Evolutionary conservation across 1,140 invertebrate genomes (phyloP).

Genomic region (Aculops lycopersici): DNA sequence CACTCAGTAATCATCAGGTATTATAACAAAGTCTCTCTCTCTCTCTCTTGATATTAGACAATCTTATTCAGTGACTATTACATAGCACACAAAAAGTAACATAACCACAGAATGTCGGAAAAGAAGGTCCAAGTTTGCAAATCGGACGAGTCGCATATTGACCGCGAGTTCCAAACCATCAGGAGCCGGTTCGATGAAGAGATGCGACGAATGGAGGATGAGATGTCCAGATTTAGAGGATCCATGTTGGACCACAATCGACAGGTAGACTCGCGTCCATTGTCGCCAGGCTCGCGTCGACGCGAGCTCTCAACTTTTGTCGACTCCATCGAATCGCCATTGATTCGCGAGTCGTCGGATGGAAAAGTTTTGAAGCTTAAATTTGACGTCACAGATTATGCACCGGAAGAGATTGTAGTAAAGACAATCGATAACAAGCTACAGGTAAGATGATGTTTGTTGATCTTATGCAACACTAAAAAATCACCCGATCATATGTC

Average conservation of each 20-base stretch:
- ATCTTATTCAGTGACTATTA: no score
- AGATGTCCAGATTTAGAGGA: slow-evolving; percentile 76
- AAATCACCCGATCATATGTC: no score
- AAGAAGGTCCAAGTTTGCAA: not conserved
- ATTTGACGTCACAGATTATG: slow-evolving; percentile 75
- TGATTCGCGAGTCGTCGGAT: slow-evolving; percentile 56
- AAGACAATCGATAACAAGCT: slow-evolving; percentile 85
- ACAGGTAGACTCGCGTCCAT: slow-evolving; percentile 3
- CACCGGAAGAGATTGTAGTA: slow-evolving; percentile 74
- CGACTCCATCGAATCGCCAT: slow-evolving; percentile 52
- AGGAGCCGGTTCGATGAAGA: slow-evolving; percentile 74
- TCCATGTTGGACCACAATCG: slow-evolving; percentile 63
- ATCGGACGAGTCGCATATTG: slow-evolving; percentile 14
- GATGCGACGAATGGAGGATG: slow-evolving; percentile 91
- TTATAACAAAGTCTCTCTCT: no score
- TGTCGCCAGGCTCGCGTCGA: slow-evolving; percentile 10
- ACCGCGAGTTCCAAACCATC: slow-evolving; percentile 79
- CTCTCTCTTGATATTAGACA: no score
- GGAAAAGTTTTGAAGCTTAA: slow-evolving; percentile 49
- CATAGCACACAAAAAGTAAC: not conserved
- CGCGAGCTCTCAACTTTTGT: slow-evolving; percentile 24
- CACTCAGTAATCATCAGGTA: no score
- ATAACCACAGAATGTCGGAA: not conserved
- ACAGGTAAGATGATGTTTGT: no score
- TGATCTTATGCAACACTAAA: no score